Evolutionary conservation across 1,140 invertebrate genomes (phyloP), one percentile per base, ranked within the genome.

Genomic region (Subanguina moxae): DNA sequence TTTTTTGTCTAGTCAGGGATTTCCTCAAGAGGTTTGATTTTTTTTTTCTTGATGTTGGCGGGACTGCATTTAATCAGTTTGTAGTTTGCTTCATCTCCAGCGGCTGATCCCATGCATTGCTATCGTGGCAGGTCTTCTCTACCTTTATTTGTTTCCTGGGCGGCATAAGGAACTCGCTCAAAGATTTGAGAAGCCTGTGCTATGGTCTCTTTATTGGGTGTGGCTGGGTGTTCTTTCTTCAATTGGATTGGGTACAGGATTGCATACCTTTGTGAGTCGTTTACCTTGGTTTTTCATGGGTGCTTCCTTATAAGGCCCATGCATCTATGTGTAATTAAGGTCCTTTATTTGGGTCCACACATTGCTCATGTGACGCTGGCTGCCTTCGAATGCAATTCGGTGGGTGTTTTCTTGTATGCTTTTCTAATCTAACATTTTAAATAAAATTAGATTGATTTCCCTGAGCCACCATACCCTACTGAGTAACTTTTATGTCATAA

Each of bases 211-310:
- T 9, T 97, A 95, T 86, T 98, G 95, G 95, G 86, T 94, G 69
- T 89, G 92, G 13, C 87, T 98, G 57, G 95, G 95, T 38, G 89
- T 98, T 21, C 87, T 97, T 61, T 97, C 94, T 25, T 97, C 93
- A 11, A 92, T 98, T 57, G 95, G 96, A 1, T 86, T 99, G 32
- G 96, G 96, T 15, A 97, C 94, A 0, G 96, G 95, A 7, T 87
- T 98, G 27, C 96, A 99, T 83, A 99, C 95, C 62, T 99, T 99
- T 86, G 86, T 38, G 11, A 38, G 32, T 38, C 11, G 3, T 38
- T 38, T 38, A n/a, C n/a, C n/a, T n/a, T n/a, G n/a, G n/a, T n/a
- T n/a, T n/a, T n/a, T n/a, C n/a, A n/a, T n/a, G n/a, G n/a, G n/a
- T n/a, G n/a, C n/a, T n/a, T n/a, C n/a, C n/a, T n/a, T n/a, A n/a